Conservation (phyloP, 2,113 vertebrate genomes). For the Brienomyrus brachyistius region DNA sequence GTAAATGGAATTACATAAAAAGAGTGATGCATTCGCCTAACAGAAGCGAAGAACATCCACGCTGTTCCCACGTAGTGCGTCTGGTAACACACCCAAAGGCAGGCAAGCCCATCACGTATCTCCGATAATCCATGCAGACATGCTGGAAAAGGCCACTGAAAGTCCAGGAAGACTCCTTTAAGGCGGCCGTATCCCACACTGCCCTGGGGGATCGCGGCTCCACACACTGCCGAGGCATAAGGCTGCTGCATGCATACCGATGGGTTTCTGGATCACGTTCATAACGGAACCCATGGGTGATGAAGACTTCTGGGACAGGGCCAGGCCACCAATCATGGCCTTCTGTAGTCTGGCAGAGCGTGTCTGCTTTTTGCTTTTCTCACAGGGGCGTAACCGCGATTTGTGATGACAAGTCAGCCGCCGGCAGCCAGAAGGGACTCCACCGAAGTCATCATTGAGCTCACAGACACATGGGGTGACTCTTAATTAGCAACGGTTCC, state of each 20-base stretch:
- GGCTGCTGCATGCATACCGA: background rate
- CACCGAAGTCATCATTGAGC: background rate
- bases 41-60: too few species aligned
- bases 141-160: background rate
- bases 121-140: background rate
- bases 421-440: background rate
- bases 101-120: constrained; percentile 2
- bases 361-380: background rate
- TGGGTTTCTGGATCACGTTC: background rate
- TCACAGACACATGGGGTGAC: background rate
- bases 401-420: background rate
- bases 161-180: background rate
- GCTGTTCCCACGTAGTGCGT: background rate
- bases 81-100: background rate
- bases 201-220: background rate
- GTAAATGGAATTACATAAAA: background rate
- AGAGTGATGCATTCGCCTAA: background rate
- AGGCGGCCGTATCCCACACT: background rate
- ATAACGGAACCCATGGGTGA: background rate
- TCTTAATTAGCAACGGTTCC: background rate
- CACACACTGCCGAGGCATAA: too few species aligned
- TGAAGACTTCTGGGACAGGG: background rate
- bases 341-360: background rate
- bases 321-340: background rate
- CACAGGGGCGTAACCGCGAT: background rate